phyloP scores from a whole-genome alignment of 2,888 invertebrate genomes.

The Oegoconia quadripuncta region DNA sequence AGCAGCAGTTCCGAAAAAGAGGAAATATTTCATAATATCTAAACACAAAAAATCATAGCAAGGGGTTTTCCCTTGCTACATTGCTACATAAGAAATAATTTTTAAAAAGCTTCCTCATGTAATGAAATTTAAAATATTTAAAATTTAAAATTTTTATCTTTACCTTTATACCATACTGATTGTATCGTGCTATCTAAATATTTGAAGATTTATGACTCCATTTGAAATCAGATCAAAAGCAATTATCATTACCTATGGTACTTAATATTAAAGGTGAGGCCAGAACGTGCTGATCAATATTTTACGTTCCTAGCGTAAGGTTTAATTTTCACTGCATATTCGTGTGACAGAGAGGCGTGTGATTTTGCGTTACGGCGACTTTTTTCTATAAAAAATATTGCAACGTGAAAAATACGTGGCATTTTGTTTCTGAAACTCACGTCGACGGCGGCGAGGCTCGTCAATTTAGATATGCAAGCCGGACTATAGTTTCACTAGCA shows the following conservation, averaged over 20 bases:
- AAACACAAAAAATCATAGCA: not conserved
- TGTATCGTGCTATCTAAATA: too few relatives aligned
- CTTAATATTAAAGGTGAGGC: not conserved
- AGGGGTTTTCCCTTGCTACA: not conserved
- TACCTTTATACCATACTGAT: too few relatives aligned
- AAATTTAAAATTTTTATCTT: too few relatives aligned
- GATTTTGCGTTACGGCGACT: constrained; percentile 10
- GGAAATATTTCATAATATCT: not conserved
- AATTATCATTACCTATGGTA: too few relatives aligned
- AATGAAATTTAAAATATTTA: too few relatives aligned
- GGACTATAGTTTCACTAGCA: constrained; percentile 7
- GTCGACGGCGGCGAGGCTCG: constrained; percentile 1
- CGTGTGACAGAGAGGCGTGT: constrained; percentile 11
- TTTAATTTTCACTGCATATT: constrained; percentile 7
- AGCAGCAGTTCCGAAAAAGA: not conserved
- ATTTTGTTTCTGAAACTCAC: constrained; percentile 2
- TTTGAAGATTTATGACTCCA: too few relatives aligned
- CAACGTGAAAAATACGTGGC: constrained; percentile 2
- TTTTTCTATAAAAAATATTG: constrained; percentile 12
- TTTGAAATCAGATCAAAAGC: too few relatives aligned
- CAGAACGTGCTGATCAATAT: not conserved
- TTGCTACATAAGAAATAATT: too few relatives aligned
- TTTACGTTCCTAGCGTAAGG: not conserved
- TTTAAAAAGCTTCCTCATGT: too few relatives aligned
- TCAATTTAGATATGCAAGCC: constrained; percentile 18